Evolutionary conservation across 1,140 invertebrate species (phyloP).

Genomic region (Alviniconcha marisindica): DNA sequence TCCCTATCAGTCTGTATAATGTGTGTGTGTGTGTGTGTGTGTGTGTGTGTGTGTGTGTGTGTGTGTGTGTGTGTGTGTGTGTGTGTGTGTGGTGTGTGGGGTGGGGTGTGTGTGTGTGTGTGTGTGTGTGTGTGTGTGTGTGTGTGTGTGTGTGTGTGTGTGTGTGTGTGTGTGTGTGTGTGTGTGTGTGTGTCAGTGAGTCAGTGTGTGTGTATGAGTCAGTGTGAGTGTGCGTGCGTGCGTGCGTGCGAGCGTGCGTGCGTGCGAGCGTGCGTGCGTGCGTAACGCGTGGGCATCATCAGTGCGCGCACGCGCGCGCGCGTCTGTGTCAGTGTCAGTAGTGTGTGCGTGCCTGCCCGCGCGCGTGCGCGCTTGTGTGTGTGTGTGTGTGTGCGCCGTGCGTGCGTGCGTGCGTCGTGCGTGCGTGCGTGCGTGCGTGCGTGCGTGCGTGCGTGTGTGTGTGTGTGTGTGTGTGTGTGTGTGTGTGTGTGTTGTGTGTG

Average conservation of each 20-base stretch:
- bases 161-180: neutral
- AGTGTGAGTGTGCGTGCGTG: neutral
- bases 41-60: neutral
- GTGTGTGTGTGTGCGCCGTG: too few relatives aligned
- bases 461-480: too few relatives aligned
- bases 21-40: too few relatives aligned
- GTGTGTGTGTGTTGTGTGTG: too few relatives aligned
- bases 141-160: neutral
- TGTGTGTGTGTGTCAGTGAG: neutral
- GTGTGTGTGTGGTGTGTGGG: too few relatives aligned
- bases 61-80: neutral
- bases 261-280: neutral
- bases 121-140: neutral
- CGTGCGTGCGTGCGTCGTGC: too few relatives aligned
- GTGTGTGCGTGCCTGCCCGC: too few relatives aligned
- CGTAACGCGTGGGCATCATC: too few relatives aligned
- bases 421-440: conserved; percentile 10
- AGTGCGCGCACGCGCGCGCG: neutral
- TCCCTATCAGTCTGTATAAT: too few relatives aligned
- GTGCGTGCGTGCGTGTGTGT: neutral
- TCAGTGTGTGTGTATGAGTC: too few relatives aligned
- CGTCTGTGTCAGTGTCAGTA: neutral
- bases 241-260: neutral
- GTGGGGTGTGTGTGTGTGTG: too few relatives aligned
- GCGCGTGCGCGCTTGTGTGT: too few relatives aligned